Base-by-base conservation (phyloP, 2,888 invertebrate species). In the Pollenia angustigena region DNA sequence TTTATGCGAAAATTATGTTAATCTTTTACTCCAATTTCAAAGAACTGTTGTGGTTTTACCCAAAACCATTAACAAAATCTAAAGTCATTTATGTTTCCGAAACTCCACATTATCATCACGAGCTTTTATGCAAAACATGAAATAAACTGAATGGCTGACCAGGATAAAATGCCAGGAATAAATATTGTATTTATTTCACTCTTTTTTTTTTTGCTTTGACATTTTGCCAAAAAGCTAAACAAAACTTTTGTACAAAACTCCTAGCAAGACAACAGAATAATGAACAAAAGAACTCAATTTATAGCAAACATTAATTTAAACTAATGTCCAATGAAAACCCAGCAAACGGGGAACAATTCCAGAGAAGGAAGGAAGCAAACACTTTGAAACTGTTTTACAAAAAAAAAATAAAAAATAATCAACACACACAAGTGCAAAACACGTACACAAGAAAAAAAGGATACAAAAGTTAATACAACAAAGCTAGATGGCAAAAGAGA, bases 221-320 rank as follows among this genome's bases (percentile, higher is more conserved):
- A 18, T 52, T 58, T 54, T 42, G n/a, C 14, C 42, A 62, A 54
- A 62, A 66, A 42, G 46, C 16, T 16, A 42, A 64, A 62, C 10
- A 52, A 52, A 62, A 18, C 2, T 12, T 32, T 42, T n/a, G 50
- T 7, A 54, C 14, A 1, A 79, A 60, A 6, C 7, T 69, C 14
- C 32, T 10, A 18, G 10, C 46, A 56, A 71, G 76, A 64, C 46
- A 69, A 71, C 69, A 62, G 54, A 54, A 76, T 64, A 76, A 56
- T 62, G 62, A 82, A 82, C 69, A 76, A 71, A 71, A 56, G 76
- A 82, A 82, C n/a, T 32, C 69, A 62, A 82, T 76, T 82, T 81
- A 81, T 72, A 56, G 71, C 76, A 69, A 82, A 71, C 76, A 64
- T 82, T 82, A 82, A 82, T 82, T 76, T 82, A 82, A 82, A 82